Conservation (phyloP, 2,797 vertebrate genomes). For the Cyprinella venusta region DNA sequence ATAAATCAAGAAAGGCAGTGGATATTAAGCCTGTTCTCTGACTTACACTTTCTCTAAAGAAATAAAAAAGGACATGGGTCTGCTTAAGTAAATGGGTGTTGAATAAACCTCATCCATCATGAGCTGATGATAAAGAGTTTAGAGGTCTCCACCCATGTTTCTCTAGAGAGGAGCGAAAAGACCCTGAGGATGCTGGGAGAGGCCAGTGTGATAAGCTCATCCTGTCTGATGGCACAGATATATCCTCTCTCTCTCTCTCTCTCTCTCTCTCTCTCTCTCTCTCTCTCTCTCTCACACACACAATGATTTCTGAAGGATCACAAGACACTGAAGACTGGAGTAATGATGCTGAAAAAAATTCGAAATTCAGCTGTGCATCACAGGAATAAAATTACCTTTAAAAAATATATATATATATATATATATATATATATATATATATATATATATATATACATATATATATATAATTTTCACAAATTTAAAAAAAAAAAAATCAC, state of each 20-base stretch:
- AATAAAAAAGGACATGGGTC: neutral
- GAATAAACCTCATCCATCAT: conserved; percentile 25
- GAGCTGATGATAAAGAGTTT: conserved; percentile 28
- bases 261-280: neutral
- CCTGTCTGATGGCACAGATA: conserved; percentile 43
- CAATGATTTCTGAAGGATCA: neutral
- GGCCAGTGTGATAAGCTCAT: conserved; percentile 44
- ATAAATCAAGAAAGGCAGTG: neutral
- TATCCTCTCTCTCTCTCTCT: neutral
- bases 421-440: too few relatives aligned
- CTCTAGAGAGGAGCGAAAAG: conserved; percentile 8
- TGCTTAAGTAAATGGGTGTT: conserved; percentile 14
- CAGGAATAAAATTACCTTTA: too few relatives aligned
- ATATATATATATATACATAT: too few relatives aligned
- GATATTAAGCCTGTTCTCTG: neutral
- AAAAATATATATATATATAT: too few relatives aligned
- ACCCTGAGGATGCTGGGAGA: conserved; percentile 43
- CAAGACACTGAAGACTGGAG: neutral
- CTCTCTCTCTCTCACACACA: neutral
- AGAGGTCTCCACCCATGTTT: conserved; percentile 22
- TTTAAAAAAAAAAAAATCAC: too few relatives aligned
- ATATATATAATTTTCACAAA: too few relatives aligned
- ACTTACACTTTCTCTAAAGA: conserved; percentile 17
- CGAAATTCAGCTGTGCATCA: neutral
- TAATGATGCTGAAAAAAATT: neutral